Evolutionary conservation across 2,113 vertebrate genomes (phyloP), one percentile per base, ranked within the genome.

Genomic region (Elephantulus edwardii): DNA sequence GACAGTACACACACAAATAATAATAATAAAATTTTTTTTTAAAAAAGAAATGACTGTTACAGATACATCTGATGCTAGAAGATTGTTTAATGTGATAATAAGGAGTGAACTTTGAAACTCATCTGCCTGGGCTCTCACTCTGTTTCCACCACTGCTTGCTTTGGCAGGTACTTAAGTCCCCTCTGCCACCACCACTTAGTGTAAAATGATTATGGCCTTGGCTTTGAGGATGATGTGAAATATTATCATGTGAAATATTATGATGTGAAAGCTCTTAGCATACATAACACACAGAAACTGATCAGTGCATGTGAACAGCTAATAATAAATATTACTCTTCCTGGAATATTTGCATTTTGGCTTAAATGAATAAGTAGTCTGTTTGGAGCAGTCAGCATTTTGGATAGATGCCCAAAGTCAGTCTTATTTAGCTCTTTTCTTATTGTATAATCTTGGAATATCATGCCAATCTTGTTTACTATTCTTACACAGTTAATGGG

Each of bases 351-450:
- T 92, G 20, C 22, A 56, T 68, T 89, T 85, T 58, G 58, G 9
- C n/a, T 40, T 20, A 89, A 79, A 10, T 46, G 81, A 83, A 64
- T 30, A 68, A 13, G 42, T 48, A 16, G 35, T 6, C 11, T 76
- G 78, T 54, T 56, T 40, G 33, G 66, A n/a, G 24, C 46, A 60
- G 60, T 83, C 5, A 56, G 33, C 35, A 71, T 64, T 71, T 87
- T 74, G 46, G 30, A n/a, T 8, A 58, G 68, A 52, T 13, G 10
- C 42, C 48, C 50, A 60, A 22, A 46, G 79, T 78, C 22, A 78
- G 46, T 35, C 28, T 20, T 94, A 44, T 77, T 86, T 66, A 28
- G 71, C 64, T 76, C n/a, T 38, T 38, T 60, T 86, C 76, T 91
- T 68, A 77, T 60, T 90, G 28, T 64, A 30, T 40, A 66, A 38